These are phyloP conservation scores for Caenorhabditis elegans DNA, from an alignment of 1,140 invertebrate genomes.

Conservation along the genomic window WBcel235 BX284606.5:5655501-5656000, in stretches of 20 bases:
- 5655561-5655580: neutral
- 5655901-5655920: slow-evolving; percentile 16
- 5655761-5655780: neutral
- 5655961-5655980: neutral
- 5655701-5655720: no score
- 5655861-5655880: neutral
- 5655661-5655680: neutral
- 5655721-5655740: neutral
- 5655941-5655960: neutral
- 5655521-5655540: slow-evolving; percentile 40
- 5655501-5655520: slow-evolving; percentile 41
- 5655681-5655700: neutral
- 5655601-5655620: neutral
- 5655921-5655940: neutral
- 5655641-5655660: neutral
- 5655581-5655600: slow-evolving; percentile 3
- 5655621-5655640: neutral
- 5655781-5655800: neutral
- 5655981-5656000: neutral
- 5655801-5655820: slow-evolving; percentile 24
- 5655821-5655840: slow-evolving; percentile 12
- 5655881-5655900: slow-evolving; percentile 14
- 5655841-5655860: slow-evolving; percentile 4
- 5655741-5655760: neutral
- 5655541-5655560: slow-evolving; percentile 21